Conservation (phyloP, 2,113 vertebrate species). For the Spheniscus mendiculus region DNA sequence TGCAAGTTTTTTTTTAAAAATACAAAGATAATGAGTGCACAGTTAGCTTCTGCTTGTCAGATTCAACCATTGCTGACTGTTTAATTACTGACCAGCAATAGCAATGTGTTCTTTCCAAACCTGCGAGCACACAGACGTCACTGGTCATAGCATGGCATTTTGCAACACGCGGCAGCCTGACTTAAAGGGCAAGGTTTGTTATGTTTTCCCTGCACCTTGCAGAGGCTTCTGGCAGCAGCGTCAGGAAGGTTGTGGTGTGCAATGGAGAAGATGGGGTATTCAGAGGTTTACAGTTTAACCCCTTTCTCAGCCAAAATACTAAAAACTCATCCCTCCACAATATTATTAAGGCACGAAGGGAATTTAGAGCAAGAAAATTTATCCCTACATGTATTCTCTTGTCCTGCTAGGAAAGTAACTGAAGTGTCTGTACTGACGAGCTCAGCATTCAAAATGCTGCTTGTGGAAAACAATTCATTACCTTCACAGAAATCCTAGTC, state of each 20-base stretch:
- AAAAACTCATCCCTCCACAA: background rate
- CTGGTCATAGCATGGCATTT: fast-evolving
- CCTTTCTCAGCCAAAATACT: background rate
- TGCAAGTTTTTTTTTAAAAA: too few species aligned
- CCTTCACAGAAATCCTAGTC: background rate
- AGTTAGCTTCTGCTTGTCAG: background rate
- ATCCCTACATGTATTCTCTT: background rate
- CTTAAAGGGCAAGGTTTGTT: background rate
- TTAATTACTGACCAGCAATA: background rate
- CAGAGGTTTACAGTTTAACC: background rate
- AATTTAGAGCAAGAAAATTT: background rate
- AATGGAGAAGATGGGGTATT: fast-evolving
- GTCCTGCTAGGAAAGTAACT: background rate
- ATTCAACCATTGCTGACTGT: background rate
- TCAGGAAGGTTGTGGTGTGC: fast-evolving
- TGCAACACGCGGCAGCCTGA: fast-evolving
- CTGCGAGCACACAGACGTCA: fast-evolving
- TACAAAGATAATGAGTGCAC: background rate
- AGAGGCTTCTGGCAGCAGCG: background rate
- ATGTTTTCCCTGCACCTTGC: background rate
- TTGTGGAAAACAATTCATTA: background rate
- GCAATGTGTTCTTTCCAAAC: background rate
- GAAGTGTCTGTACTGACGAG: background rate
- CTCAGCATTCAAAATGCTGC: background rate
- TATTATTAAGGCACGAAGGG: background rate